Evolutionary conservation across 1,140 invertebrate genomes (phyloP).

Genomic region (Dermatophagoides farinae): DNA sequence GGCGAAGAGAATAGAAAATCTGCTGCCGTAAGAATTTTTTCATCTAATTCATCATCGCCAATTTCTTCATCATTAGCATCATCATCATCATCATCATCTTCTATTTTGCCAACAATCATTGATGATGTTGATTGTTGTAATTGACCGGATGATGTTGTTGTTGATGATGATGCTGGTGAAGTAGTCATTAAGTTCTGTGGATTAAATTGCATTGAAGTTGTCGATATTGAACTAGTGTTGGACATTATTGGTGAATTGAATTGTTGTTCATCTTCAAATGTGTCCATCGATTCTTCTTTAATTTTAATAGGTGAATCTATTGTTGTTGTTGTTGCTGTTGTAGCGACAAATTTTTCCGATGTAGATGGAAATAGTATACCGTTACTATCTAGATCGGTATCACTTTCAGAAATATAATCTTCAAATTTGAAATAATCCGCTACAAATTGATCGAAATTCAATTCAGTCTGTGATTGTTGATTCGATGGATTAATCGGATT

Average conservation of each 20-base stretch:
- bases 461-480: not conserved
- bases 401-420: not conserved
- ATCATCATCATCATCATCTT: not conserved
- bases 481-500: too few species aligned
- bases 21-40: not conserved
- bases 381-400: not conserved
- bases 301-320: not conserved
- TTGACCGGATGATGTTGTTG: too few species aligned
- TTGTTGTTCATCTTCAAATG: too few species aligned
- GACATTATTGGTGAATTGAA: too few species aligned
- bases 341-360: not conserved
- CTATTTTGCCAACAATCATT: not conserved
- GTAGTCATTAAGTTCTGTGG: too few species aligned
- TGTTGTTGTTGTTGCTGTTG: too few species aligned
- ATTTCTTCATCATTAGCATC: not conserved
- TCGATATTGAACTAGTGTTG: too few species aligned
- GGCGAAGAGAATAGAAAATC: not conserved
- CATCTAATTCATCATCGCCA: not conserved
- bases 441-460: not conserved
- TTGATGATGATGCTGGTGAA: too few species aligned
- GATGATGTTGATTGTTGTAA: not conserved
- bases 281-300: too few species aligned
- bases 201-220: too few species aligned
- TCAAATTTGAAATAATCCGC: conserved; percentile 2
- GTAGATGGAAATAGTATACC: not conserved